Base-by-base conservation (phyloP, 2,888 invertebrate species). In the Epinotia bilunana region DNA sequence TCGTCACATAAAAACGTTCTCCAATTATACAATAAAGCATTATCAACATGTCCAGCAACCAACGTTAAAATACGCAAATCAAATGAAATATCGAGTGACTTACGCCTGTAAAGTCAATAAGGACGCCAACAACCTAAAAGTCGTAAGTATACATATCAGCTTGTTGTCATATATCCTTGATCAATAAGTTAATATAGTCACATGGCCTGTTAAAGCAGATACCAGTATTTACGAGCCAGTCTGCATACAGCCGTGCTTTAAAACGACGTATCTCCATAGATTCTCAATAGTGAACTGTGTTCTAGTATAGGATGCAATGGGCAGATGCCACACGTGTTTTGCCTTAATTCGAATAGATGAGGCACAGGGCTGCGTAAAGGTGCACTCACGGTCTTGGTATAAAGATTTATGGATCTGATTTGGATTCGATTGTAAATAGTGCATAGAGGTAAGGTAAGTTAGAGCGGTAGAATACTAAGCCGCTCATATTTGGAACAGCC, bases 291-390 rank as follows among this genome's bases (percentile, higher is more conserved):
- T n/a, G 65, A 55, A 53, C 2, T 11, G 6, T 28, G 23, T 65
- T 65, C 11, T 65, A 53, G 53, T 53, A 1, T 28, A 53, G 65
- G n/a, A 18, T 65, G 53, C 28, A 9, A 12, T 90, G 90, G 90
- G 90, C 91, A 91, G 91, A 93, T 91, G 92, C 92, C 93, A 92
- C 91, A 92, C 92, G 92, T 93, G 91, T 87, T 90, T 87, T 88
- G 89, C 89, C 89, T 92, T 93, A 93, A 93, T 93, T 91, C 90
- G 89, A 92, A 93, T 93, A 91, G 91, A 93, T 91, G 92, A 87
- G 81, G 79, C 78, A 65, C 86, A 93, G 92, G 93, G 93, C 78
- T 93, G 88, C 3, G 81, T 64, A 65, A 28, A 53, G n/a, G 63
- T 64, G 28, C 65, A 53, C 13, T 65, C 55, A 65, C 12, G 20